Evolutionary conservation across 2,797 vertebrate genomes (phyloP).

Genomic region (Gallinago nigripennis): DNA sequence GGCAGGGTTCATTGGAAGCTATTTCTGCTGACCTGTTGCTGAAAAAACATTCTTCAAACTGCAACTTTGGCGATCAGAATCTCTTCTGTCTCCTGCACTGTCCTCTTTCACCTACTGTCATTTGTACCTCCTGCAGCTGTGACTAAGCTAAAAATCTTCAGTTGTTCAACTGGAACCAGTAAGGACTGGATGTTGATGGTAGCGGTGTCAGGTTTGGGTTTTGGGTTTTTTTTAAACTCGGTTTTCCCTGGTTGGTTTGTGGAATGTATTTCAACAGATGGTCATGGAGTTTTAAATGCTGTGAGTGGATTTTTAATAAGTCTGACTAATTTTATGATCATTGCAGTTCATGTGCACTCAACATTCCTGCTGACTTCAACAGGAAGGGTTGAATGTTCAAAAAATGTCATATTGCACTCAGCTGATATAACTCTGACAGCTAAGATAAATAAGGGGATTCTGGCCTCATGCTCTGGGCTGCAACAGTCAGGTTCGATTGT

Average conservation of each 20-base stretch:
- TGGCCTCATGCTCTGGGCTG: not conserved
- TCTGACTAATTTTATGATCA: conserved; percentile 66
- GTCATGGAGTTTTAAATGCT: conserved; percentile 58
- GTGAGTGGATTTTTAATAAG: conserved; percentile 71
- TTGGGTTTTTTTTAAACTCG: not conserved
- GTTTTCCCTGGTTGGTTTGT: conserved; percentile 25
- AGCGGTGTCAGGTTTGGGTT: not conserved
- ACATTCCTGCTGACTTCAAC: not conserved
- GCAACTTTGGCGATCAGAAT: not conserved
- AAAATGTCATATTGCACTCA: not conserved
- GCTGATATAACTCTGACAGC: not conserved
- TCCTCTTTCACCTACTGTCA: not conserved
- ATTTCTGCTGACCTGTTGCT: not conserved
- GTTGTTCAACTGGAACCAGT: not conserved
- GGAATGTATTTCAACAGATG: conserved; percentile 54
- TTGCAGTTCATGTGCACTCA: conserved; percentile 31
- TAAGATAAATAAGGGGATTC: not conserved
- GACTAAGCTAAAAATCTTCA: not conserved
- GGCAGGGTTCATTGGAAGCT: not conserved
- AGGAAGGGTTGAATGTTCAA: not conserved
- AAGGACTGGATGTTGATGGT: not conserved
- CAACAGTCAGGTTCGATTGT: not conserved
- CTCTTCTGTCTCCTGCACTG: not conserved
- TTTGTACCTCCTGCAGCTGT: not conserved
- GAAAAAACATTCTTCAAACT: not conserved